These are phyloP conservation scores for Pyralis farinalis DNA, from an alignment of 2,888 invertebrate genomes.

Conservation along the genomic window DNA sequence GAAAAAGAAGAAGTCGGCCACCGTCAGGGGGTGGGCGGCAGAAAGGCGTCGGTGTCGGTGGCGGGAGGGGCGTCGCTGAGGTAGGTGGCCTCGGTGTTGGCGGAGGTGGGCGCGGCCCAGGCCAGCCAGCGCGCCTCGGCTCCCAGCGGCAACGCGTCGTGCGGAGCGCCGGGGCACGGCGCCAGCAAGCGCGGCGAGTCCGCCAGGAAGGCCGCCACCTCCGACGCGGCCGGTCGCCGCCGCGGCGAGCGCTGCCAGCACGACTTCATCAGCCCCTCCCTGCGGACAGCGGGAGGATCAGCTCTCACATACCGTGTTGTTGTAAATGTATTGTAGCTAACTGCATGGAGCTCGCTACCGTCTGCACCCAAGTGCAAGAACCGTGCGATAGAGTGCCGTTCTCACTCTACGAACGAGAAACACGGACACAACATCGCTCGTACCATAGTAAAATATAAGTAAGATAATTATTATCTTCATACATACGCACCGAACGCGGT, in stretches of 20 bases:
- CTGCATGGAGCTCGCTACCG: no score
- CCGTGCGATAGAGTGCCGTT: no score
- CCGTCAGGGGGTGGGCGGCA: constrained; percentile 18
- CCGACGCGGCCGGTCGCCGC: constrained; percentile 87
- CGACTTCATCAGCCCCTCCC: constrained; percentile 86
- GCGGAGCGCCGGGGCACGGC: constrained; percentile 89
- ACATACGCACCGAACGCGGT: no score
- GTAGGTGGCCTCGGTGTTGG: constrained; percentile 53
- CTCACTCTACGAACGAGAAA: no score
- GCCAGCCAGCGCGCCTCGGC: constrained; percentile 36
- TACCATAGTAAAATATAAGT: no score
- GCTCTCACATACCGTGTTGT: no score
- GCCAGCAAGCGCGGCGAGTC: constrained; percentile 88
- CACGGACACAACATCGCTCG: no score
- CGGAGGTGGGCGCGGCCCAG: constrained; percentile 6
- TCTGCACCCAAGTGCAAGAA: no score
- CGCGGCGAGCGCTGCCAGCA: constrained; percentile 89
- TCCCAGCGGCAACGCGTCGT: constrained; percentile 87
- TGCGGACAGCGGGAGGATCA: constrained; percentile 48
- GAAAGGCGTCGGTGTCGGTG: constrained; percentile 41
- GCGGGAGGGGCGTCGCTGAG: constrained; percentile 45
- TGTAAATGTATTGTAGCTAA: no score
- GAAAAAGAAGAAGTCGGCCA: no score
- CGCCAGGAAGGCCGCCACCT: constrained; percentile 90
- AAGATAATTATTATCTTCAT: no score